phyloP scores from a whole-genome alignment of 2,888 invertebrate species.

The Acronicta psi region DNA sequence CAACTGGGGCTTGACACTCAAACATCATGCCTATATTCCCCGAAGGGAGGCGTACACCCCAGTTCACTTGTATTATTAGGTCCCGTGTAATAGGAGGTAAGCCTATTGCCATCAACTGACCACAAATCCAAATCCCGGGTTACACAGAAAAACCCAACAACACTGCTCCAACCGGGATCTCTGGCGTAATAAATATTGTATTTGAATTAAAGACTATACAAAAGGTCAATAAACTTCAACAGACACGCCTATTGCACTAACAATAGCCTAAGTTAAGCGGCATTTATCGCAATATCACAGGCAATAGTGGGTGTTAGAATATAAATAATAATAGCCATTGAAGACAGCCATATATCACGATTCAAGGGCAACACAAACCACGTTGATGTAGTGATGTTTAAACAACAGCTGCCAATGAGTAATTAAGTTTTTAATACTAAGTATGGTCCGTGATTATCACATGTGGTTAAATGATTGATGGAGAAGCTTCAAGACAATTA shows the following conservation, averaged over 20 bases:
- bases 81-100: too few species aligned
- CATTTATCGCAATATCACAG: neutral
- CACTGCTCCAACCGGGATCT: too few species aligned
- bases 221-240: constrained; percentile 16
- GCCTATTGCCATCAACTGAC: too few species aligned
- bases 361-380: constrained; percentile 35
- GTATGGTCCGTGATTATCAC: constrained; percentile 40
- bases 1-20: too few species aligned
- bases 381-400: constrained; percentile 22
- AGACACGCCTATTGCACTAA: neutral
- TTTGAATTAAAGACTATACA: neutral
- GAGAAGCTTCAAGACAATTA: constrained; percentile 26
- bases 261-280: neutral
- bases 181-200: too few species aligned
- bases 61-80: too few species aligned
- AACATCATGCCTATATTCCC: too few species aligned
- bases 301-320: constrained; percentile 5
- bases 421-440: constrained; percentile 36
- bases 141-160: too few species aligned
- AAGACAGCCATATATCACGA: constrained; percentile 32
- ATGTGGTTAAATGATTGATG: constrained; percentile 43
- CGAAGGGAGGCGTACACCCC: too few species aligned
- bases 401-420: constrained; percentile 14
- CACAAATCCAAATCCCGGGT: too few species aligned
- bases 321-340: constrained; percentile 7